Evolutionary conservation across 2,113 vertebrate genomes (phyloP).

Genomic region (pig (Sus scrofa)): T2T-Sscrofa CM000818.6:93898001-93898500

Average conservation of each 20-base stretch:
- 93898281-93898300: not conserved
- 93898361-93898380: not conserved
- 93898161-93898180: rapidly evolving
- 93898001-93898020: not conserved
- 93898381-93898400: not conserved
- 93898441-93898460: not conserved
- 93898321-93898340: not conserved
- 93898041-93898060: not conserved
- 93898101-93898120: not conserved
- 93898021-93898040: not conserved
- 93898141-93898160: not conserved
- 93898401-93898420: not conserved
- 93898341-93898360: not conserved
- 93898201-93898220: not conserved
- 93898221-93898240: not conserved
- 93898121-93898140: not conserved
- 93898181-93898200: not conserved
- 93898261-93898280: not conserved
- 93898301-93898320: not conserved
- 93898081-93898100: not conserved
- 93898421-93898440: not conserved
- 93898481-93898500: too few species aligned
- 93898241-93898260: not conserved
- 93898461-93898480: not conserved
- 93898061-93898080: not conserved